Evolutionary conservation across 2,797 vertebrate species (phyloP).

Genomic region (Lateolabrax maculatus): DNA sequence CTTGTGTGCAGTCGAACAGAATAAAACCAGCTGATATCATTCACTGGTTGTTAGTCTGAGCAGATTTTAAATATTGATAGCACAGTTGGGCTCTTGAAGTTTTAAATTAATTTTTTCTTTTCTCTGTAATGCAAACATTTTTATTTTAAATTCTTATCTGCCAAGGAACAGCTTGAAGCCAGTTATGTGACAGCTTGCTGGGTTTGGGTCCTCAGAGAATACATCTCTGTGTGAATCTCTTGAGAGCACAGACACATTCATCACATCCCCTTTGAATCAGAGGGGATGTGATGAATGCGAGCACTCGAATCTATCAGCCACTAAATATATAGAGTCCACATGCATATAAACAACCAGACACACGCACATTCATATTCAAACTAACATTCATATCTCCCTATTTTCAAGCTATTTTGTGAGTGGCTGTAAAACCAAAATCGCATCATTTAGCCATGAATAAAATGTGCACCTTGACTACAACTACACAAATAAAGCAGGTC

Average conservation of each 20-base stretch:
- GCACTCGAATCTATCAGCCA: constrained; percentile 5
- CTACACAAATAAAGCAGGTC: constrained; percentile 5
- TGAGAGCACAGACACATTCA: constrained; percentile 33
- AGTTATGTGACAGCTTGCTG: constrained; percentile 53
- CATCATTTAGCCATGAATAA: constrained; percentile 2
- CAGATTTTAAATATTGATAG: constrained; percentile 42
- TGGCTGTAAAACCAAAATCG: not conserved
- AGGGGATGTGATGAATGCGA: constrained; percentile 18
- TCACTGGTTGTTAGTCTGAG: constrained; percentile 7
- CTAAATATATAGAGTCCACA: constrained; percentile 1
- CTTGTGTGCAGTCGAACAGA: not conserved
- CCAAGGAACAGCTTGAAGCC: constrained; percentile 49
- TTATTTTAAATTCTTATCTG: constrained; percentile 52
- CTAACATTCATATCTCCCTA: not conserved
- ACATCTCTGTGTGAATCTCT: constrained; percentile 38
- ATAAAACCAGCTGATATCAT: constrained; percentile 38
- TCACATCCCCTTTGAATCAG: constrained; percentile 37
- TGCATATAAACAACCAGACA: constrained; percentile 14
- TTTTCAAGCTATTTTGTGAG: not conserved
- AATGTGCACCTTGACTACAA: constrained; percentile 9
- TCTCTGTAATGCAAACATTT: constrained; percentile 37
- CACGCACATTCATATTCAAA: constrained; percentile 14
- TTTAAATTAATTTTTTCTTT: constrained; percentile 13
- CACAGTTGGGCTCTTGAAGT: constrained; percentile 33
- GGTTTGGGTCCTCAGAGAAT: constrained; percentile 58